Percentiles rank a stretch among this genome's conserved stretches.
These are phyloP conservation scores for Microtus ochrogaster DNA, from an alignment of 2,113 vertebrate genomes.

Conservation along the genomic window DNA sequence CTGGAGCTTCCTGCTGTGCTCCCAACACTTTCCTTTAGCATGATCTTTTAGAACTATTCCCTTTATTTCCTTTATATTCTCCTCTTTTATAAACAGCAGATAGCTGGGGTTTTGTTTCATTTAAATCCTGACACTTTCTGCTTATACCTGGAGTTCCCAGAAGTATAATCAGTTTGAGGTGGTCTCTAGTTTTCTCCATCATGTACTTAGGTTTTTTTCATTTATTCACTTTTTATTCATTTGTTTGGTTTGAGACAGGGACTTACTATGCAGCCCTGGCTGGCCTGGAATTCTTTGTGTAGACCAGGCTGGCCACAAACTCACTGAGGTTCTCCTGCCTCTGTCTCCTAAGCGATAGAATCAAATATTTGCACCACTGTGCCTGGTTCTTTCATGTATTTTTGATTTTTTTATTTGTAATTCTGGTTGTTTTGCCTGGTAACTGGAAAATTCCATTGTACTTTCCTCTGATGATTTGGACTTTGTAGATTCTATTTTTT, in stretches of 20 bases:
- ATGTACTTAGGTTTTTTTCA: background rate
- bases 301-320: background rate
- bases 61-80: background rate
- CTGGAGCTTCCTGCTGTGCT: background rate
- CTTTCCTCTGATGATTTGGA: constrained; percentile 19
- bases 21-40: background rate
- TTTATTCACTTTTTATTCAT: background rate
- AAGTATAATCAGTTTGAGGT: background rate
- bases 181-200: background rate
- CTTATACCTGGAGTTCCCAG: background rate
- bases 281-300: background rate
- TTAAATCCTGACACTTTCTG: background rate
- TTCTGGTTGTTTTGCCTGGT: background rate
- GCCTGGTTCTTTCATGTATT: background rate
- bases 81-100: background rate
- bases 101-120: background rate
- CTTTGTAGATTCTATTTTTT: background rate
- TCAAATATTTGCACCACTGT: background rate
- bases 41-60: background rate
- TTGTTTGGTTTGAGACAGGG: background rate
- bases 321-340: background rate
- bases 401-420: background rate
- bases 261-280: background rate
- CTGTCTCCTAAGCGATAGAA: background rate
- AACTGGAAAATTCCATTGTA: background rate